Conservation (phyloP, 2,888 invertebrate species). For the Acronicta alni region DNA sequence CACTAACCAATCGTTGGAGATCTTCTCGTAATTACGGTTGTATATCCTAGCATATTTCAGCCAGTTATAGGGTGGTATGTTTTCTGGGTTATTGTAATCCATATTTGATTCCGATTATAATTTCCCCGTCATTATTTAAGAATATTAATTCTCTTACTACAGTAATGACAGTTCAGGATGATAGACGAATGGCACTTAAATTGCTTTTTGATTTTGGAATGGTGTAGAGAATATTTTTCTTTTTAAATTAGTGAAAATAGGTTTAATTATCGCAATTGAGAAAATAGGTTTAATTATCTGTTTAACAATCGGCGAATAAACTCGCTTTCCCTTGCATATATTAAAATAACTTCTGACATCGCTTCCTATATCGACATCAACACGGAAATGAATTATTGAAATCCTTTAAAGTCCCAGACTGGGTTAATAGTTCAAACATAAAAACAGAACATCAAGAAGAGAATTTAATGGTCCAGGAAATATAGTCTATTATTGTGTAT, state of each 20-base stretch:
- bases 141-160: too few species aligned
- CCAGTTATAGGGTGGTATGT: slow-evolving; percentile 68
- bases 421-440: slow-evolving; percentile 28
- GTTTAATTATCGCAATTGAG: too few species aligned
- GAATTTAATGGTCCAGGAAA: neutral
- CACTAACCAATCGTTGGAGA: slow-evolving; percentile 70
- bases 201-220: neutral
- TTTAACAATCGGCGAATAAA: too few species aligned
- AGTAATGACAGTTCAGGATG: too few species aligned
- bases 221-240: too few species aligned
- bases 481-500: slow-evolving; percentile 24
- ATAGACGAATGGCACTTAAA: too few species aligned
- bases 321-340: neutral
- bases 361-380: neutral
- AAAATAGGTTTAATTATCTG: too few species aligned
- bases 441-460: slow-evolving; percentile 6
- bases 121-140: too few species aligned
- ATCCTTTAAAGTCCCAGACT: slow-evolving; percentile 7
- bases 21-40: slow-evolving; percentile 66
- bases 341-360: neutral
- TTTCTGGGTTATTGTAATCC: neutral
- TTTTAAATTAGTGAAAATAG: too few species aligned
- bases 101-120: neutral
- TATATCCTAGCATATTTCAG: slow-evolving; percentile 66
- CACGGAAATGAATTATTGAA: slow-evolving; percentile 9